Base-by-base conservation (phyloP, 2,113 vertebrate genomes). In the Cettia cetti region DNA sequence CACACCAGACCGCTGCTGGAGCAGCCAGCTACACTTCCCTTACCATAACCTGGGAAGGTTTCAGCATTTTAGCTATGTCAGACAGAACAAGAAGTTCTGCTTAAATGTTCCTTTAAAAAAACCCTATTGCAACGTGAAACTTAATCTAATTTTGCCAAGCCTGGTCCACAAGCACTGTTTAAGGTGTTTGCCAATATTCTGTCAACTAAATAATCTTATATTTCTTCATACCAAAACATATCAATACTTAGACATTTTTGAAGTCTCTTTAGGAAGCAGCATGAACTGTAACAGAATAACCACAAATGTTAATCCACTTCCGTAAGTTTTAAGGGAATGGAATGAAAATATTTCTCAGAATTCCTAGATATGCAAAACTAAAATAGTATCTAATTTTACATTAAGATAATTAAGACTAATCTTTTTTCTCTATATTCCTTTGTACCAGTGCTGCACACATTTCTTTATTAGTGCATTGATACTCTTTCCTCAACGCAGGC, bases 1-100 rank as follows among this genome's bases (percentile, higher is more conserved):
- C 98, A 98, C 96, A 97, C 97, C 85, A 98, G 97, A 98, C 97
- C 96, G 24, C 84, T 97, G 76, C 71, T 96, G 77, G 61, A 94
- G 74, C 39, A 65, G 85, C 47, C 45, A 5, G 31, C 44, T 52
- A 42, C 79, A 35, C 52, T 89, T 60, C 86, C 77, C 72, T 74
- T 76, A 76, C 22, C 17, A 42, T 10, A 96, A 82, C 53, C 72
- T 65, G 84, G 88, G 89, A 92, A 61, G 16, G 57, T 35, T 93
- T 81, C 31, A 94, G 75, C 30, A 17, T 50, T 96, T 90, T 8
- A 40, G 53, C 20, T 39, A 49, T 37, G 70, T 30, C 65, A 42
- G 50, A 44, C 5, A 16, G 39, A 91, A 83, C 40, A 35, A 40
- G 60, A 83, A 85, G 77, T 83, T 89, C 65, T 84, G 59, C 63